Conservation (phyloP, 2,797 vertebrate species). For the Rhinogobio ventralis region DNA sequence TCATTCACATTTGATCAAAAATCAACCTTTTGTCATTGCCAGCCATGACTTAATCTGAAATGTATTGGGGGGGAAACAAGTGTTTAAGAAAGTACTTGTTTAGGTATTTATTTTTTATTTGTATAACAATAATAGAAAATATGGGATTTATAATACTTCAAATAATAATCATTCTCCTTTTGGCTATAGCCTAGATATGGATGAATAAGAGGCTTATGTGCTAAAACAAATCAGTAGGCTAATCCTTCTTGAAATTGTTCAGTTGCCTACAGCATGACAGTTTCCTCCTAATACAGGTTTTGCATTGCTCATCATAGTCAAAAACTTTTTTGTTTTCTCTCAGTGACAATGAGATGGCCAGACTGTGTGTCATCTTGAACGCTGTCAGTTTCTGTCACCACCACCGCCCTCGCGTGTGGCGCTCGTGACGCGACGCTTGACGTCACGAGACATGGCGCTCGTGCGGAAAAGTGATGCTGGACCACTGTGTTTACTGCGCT, state of each 20-base stretch:
- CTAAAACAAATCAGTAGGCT: neutral
- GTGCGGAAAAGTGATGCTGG: conserved; percentile 71
- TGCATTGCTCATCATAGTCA: no score
- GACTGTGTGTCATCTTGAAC: neutral
- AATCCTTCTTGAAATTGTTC: neutral
- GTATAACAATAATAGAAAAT: neutral
- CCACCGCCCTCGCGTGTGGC: neutral
- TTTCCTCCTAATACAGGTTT: neutral
- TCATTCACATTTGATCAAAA: neutral
- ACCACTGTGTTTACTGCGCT: conserved; percentile 62
- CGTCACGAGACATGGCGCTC: conserved; percentile 81
- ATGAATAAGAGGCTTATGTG: neutral
- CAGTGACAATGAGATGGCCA: neutral
- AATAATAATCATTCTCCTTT: neutral
- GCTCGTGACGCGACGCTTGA: conserved; percentile 62
- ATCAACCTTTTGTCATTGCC: neutral
- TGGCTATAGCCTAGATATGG: neutral
- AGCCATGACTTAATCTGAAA: neutral
- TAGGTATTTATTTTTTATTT: no score
- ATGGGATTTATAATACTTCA: neutral
- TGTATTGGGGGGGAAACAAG: neutral
- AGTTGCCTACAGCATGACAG: neutral
- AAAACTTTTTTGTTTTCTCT: neutral
- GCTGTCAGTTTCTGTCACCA: neutral
- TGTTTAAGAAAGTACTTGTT: neutral